These are phyloP conservation scores for Mustela lutreola DNA, from an alignment of 2,113 vertebrate species.

Conservation along the genomic window DNA sequence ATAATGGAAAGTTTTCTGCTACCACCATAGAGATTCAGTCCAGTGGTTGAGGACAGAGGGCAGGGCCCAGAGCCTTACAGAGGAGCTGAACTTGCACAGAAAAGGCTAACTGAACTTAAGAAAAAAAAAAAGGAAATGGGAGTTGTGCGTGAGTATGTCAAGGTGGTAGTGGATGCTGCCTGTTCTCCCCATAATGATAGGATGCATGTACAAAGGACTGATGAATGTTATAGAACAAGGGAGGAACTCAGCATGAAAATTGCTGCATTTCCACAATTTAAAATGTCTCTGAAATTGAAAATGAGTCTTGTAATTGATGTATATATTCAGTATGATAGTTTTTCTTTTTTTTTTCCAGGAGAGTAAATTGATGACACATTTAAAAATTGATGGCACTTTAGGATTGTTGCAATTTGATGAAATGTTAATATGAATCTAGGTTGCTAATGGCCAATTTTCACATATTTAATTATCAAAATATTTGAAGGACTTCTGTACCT, in stretches of 20 bases:
- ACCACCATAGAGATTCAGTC: background rate
- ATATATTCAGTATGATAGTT: slow-evolving; percentile 55
- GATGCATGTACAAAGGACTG: background rate
- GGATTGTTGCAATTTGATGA: slow-evolving; percentile 33
- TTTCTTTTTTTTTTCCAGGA: background rate
- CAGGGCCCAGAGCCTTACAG: background rate
- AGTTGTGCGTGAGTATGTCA: background rate
- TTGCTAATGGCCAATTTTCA: slow-evolving; percentile 26
- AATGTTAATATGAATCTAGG: background rate
- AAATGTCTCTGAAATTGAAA: slow-evolving; percentile 66
- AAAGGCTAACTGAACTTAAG: too few species aligned
- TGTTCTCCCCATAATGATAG: background rate
- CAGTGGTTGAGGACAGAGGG: rapidly evolving
- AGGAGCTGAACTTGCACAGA: background rate
- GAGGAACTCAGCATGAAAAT: slow-evolving; percentile 29
- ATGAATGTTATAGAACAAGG: background rate
- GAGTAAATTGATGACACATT: slow-evolving; percentile 56
- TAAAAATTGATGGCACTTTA: slow-evolving; percentile 52
- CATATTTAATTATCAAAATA: slow-evolving; percentile 47
- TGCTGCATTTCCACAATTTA: background rate
- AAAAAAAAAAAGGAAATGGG: background rate
- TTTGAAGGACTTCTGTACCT: slow-evolving; percentile 51
- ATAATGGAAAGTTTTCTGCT: background rate
- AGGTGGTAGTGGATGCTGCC: background rate
- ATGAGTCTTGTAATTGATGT: slow-evolving; percentile 45